Evolutionary conservation across 2,113 vertebrate genomes (phyloP).

Genomic region (Cisticola juncidis): DNA sequence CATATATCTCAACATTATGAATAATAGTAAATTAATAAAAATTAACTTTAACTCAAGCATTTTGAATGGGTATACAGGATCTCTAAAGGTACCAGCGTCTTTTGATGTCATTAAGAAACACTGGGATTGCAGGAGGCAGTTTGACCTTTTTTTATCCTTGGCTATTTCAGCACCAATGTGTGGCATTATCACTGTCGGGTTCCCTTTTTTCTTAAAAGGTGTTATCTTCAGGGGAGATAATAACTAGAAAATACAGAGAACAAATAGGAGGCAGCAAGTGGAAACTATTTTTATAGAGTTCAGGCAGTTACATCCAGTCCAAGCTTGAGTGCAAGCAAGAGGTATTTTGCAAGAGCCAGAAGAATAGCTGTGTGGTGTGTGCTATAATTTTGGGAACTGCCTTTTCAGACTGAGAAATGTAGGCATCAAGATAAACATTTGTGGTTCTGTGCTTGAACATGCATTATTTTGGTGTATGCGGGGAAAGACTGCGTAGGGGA

Average conservation of each 20-base stretch:
- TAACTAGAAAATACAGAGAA: neutral
- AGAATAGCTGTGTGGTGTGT: neutral
- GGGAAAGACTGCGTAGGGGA: neutral
- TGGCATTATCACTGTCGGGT: neutral
- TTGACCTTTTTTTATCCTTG: neutral
- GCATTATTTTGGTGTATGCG: rapidly evolving
- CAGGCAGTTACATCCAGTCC: neutral
- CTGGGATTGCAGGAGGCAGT: neutral
- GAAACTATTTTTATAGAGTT: neutral
- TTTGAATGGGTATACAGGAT: neutral
- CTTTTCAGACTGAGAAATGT: neutral
- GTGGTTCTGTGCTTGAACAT: neutral
- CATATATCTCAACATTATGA: neutral
- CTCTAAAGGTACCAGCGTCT: neutral
- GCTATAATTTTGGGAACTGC: neutral
- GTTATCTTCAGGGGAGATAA: neutral
- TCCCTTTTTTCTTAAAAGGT: neutral
- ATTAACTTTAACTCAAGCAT: neutral
- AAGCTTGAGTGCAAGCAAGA: neutral
- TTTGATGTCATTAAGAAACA: neutral
- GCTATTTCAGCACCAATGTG: neutral
- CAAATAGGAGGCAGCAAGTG: neutral
- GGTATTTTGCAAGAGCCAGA: neutral
- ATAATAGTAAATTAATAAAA: neutral
- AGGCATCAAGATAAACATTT: neutral